A percentile compares a stretch with the other conserved stretches of the same genome.
Conservation (phyloP, 2,888 invertebrate genomes). For the Quadriops clusia region DNA sequence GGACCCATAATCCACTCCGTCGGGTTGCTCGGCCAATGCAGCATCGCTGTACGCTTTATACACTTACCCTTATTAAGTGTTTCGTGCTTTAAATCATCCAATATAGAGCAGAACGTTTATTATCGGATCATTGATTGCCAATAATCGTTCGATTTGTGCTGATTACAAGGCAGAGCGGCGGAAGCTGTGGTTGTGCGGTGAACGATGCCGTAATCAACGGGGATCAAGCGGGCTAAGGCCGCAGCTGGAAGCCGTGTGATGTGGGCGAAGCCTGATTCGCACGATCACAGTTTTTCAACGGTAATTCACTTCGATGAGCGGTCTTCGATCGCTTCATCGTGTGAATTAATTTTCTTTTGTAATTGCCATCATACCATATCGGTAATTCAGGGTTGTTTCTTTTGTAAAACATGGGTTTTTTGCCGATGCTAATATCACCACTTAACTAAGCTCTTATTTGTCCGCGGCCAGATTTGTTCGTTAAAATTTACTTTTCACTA, state of each 20-base stretch:
- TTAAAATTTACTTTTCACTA: no score
- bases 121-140: constrained; percentile 35
- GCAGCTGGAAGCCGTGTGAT: constrained; percentile 12
- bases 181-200: constrained; percentile 29
- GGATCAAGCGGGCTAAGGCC: constrained; percentile 10
- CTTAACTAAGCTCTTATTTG: no score
- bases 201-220: constrained; percentile 12
- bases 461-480: no score
- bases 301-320: constrained; percentile 14
- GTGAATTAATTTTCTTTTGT: constrained; percentile 19
- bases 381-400: no score
- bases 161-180: constrained; percentile 35
- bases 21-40: no score
- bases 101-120: constrained; percentile 22
- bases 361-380: constrained; percentile 6
- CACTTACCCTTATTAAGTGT: constrained; percentile 11
- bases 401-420: no score
- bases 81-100: constrained; percentile 13
- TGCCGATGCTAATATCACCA: no score
- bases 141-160: constrained; percentile 36
- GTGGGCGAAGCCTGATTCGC: constrained; percentile 12
- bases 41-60: constrained; percentile 9
- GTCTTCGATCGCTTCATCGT: constrained; percentile 15
- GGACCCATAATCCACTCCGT: no score
- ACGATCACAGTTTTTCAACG: constrained; percentile 14